phyloP scores from a whole-genome alignment of 2,113 vertebrate genomes.

The Ciconia boyciana region DNA sequence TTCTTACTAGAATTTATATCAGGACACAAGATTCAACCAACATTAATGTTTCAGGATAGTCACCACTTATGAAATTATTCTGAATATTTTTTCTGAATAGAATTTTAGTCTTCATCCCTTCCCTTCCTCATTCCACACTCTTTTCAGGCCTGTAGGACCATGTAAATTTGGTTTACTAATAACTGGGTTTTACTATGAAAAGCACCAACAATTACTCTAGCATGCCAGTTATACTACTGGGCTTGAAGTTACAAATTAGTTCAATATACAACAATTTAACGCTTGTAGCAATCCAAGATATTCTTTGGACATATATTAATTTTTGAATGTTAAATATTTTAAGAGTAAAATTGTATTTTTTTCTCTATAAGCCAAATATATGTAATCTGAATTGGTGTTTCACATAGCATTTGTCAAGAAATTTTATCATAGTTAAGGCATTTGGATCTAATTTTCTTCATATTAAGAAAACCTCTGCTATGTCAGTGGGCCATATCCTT shows the following conservation, averaged over 20 bases:
- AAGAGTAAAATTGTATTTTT: slow-evolving; percentile 28
- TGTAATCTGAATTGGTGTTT: slow-evolving; percentile 49
- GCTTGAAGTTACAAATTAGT: slow-evolving; percentile 5
- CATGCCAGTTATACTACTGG: background rate
- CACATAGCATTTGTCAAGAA: slow-evolving; percentile 31
- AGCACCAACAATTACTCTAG: background rate
- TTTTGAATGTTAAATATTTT: slow-evolving; percentile 47
- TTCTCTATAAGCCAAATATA: slow-evolving; percentile 40
- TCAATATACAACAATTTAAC: slow-evolving; percentile 23
- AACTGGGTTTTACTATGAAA: background rate
- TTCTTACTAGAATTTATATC: slow-evolving; percentile 35
- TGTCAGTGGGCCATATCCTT: slow-evolving; percentile 25
- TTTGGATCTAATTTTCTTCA: slow-evolving; percentile 39
- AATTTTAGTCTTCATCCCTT: background rate
- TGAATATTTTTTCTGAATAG: slow-evolving; percentile 27
- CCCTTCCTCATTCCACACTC: background rate
- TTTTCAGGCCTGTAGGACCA: slow-evolving; percentile 9
- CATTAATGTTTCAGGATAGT: background rate
- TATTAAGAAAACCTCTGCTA: slow-evolving; percentile 26
- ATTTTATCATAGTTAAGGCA: slow-evolving; percentile 3
- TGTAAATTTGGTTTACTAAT: background rate
- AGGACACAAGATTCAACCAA: slow-evolving; percentile 40
- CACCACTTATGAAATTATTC: slow-evolving; percentile 24
- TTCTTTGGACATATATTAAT: slow-evolving; percentile 22
- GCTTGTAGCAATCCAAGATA: slow-evolving; percentile 30